Base-by-base conservation (phyloP, 37 sponge, comb jelly and placozoan species). In the Diacarnus erythraeanus region DNA sequence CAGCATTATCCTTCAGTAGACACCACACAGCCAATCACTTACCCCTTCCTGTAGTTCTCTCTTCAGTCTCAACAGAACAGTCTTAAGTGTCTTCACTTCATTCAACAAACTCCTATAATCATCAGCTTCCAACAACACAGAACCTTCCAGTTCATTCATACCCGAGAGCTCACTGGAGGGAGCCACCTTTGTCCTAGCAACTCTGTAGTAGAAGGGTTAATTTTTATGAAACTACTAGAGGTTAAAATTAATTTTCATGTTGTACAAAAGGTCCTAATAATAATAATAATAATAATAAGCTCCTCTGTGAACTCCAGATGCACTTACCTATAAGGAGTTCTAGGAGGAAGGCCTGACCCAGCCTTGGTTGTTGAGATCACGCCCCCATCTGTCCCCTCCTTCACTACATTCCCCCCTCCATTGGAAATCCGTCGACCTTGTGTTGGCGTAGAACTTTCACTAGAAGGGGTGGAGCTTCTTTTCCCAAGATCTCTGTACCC, bases 11-110 rank as follows among this genome's bases (percentile, higher is more conserved):
- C n/a, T n/a, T n/a, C n/a, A n/a, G n/a, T n/a, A n/a, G n/a, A n/a
- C n/a, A n/a, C n/a, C n/a, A n/a, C n/a, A n/a, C n/a, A n/a, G n/a
- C n/a, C n/a, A n/a, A n/a, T n/a, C n/a, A 12, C 51, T 47, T 29
- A 80, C 84, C 44, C 84, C 92, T 26, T 54, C 69, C 43, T 87
- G 84, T 29, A 93, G 80, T 71, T 93, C 90, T 79, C 90, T 77
- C 76, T 89, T 93, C n/a, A 93, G 79, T 41, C 68, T 82, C 40
- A 93, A 71, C 43, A 93, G 73, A 26, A 86, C 59, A 23, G 83
- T 88, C 83, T 88, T 93, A 42, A 93, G 59, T 8, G 70, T 31
- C 76, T 86, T 93, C 30, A 93, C 90, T 31, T 93, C 93, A 63
- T 93, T 86, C 27, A 63, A 42, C 40, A 88, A 72, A 15, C 89